These are phyloP conservation scores for Myioborus miniatus DNA, from an alignment of 2,797 vertebrate species.

Conservation along the genomic window DNA sequence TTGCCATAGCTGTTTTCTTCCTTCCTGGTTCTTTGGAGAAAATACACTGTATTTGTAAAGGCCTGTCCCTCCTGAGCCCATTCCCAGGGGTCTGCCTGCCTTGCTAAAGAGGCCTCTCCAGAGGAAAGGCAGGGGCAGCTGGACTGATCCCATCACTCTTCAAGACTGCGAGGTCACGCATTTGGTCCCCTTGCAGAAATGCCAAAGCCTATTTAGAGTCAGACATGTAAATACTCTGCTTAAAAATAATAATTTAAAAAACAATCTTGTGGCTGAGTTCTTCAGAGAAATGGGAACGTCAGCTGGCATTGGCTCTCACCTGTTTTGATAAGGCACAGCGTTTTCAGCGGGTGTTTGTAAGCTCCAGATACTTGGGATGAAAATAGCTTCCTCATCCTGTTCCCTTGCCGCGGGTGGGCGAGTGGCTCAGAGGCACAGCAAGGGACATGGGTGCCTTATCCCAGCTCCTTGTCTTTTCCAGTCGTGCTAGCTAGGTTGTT, in stretches of 20 bases:
- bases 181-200: background rate
- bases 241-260: background rate
- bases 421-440: background rate
- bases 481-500: fast-evolving
- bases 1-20: background rate
- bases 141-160: background rate
- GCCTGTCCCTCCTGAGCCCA: background rate
- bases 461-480: background rate
- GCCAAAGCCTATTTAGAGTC: background rate
- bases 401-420: background rate
- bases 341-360: background rate
- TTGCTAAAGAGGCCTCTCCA: background rate
- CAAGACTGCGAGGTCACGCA: fast-evolving
- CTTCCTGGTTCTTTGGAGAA: background rate
- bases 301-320: background rate
- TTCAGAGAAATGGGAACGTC: background rate
- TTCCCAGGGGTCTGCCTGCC: background rate
- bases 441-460: background rate
- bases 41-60: background rate
- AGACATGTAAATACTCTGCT: background rate
- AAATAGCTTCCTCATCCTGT: background rate
- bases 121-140: background rate
- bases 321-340: background rate
- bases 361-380: background rate
- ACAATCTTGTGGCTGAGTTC: background rate